Percentiles rank a stretch among this genome's conserved stretches.
Conservation (phyloP, 2,797 vertebrate genomes). For the Pipistrellus pipistrellus region DNA sequence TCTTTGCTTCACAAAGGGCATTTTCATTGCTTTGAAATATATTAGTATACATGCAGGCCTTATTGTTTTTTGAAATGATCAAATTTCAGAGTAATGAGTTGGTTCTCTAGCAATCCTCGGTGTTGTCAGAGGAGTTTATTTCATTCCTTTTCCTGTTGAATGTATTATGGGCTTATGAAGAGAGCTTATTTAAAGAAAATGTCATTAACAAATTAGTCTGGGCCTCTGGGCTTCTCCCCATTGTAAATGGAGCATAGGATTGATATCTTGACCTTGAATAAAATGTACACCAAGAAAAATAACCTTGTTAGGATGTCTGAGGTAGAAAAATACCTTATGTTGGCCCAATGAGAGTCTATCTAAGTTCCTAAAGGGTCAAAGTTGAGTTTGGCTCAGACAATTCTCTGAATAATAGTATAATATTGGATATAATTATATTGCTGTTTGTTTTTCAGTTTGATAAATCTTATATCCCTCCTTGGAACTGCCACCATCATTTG, state of each 20-base stretch:
- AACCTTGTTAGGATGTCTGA: slow-evolving; percentile 54
- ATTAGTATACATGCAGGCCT: background rate
- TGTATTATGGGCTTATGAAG: slow-evolving; percentile 59
- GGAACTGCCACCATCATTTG: background rate
- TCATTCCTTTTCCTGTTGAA: slow-evolving; percentile 52
- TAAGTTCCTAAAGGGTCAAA: slow-evolving; percentile 5
- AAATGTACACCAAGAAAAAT: slow-evolving; percentile 65
- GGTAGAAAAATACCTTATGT: slow-evolving; percentile 56
- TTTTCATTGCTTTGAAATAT: slow-evolving; percentile 54
- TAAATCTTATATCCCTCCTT: slow-evolving; percentile 48
- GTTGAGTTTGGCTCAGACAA: slow-evolving; percentile 41
- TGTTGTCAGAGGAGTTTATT: slow-evolving; percentile 51
- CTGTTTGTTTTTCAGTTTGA: slow-evolving; percentile 31
- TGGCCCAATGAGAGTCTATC: background rate
- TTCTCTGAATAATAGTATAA: slow-evolving; percentile 29
- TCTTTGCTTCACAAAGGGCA: background rate
- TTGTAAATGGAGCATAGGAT: slow-evolving; percentile 61
- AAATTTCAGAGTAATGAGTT: slow-evolving; percentile 60
- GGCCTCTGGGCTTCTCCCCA: slow-evolving; percentile 51
- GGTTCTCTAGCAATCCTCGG: slow-evolving; percentile 1
- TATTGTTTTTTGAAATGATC: background rate
- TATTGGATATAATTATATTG: background rate
- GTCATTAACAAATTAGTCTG: slow-evolving; percentile 61
- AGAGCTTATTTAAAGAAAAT: slow-evolving; percentile 70
- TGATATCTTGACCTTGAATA: slow-evolving; percentile 38